Evolutionary conservation across 2,888 invertebrate genomes (phyloP).

Genomic region (Papilio demoleus): DNA sequence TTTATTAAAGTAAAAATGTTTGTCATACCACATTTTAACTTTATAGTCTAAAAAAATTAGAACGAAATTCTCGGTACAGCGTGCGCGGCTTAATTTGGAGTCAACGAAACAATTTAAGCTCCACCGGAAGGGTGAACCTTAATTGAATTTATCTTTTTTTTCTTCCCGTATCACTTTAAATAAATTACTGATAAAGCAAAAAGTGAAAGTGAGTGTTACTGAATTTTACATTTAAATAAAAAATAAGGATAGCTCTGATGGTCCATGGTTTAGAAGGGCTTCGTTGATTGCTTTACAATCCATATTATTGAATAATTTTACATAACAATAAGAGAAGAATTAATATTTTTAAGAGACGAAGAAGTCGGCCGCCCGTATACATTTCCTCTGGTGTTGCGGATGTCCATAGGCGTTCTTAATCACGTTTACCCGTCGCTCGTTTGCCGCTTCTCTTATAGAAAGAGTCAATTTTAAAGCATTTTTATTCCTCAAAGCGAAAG

Average conservation of each 20-base stretch:
- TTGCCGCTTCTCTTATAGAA: no score
- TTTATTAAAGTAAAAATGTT: no score
- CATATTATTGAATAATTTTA: no score
- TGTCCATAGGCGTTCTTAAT: no score
- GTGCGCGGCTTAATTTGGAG: neutral
- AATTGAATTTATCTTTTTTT: slow-evolving; percentile 31
- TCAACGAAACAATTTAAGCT: slow-evolving; percentile 24
- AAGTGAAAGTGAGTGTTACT: neutral
- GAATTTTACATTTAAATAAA: neutral
- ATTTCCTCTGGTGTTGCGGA: no score
- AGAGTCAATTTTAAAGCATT: neutral
- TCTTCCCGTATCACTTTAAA: slow-evolving; percentile 13
- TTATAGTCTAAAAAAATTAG: neutral
- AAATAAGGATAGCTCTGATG: no score
- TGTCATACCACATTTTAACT: neutral
- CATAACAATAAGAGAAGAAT: no score
- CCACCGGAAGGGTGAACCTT: slow-evolving; percentile 26
- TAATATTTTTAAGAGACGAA: no score
- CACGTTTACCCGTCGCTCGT: no score
- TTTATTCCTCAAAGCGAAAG: neutral
- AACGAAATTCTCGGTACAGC: neutral
- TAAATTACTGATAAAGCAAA: neutral
- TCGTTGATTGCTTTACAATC: no score
- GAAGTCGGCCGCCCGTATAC: no score
- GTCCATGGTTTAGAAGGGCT: no score